These are phyloP conservation scores for Spinus olivaceus DNA, from an alignment of 2,797 vertebrate species.

Conservation along the genomic window DNA sequence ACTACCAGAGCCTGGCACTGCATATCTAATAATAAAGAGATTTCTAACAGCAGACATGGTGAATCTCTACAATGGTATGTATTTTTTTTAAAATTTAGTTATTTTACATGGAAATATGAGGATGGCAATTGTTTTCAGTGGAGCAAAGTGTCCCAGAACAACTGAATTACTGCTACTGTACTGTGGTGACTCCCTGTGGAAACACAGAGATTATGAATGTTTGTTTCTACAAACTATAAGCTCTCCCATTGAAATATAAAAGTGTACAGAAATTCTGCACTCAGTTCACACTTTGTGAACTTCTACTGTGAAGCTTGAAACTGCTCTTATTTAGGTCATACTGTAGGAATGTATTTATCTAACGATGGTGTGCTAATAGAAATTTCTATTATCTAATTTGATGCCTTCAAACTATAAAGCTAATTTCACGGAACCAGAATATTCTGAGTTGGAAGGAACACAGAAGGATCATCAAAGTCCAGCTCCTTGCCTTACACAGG, in stretches of 20 bases:
- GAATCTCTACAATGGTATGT: slow-evolving; percentile 65
- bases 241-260: not conserved
- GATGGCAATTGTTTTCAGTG: not conserved
- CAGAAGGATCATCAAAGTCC: not conserved
- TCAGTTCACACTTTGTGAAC: not conserved
- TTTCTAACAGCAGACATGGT: slow-evolving; percentile 69
- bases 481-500: not conserved
- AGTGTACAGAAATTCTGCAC: not conserved
- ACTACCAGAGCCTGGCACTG: slow-evolving; percentile 83
- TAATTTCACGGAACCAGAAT: not conserved
- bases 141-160: not conserved
- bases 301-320: not conserved
- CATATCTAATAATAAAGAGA: slow-evolving; percentile 89
- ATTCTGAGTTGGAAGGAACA: not conserved
- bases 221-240: not conserved
- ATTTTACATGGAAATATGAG: not conserved
- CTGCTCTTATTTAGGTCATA: not conserved
- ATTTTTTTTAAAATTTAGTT: not conserved
- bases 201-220: not conserved
- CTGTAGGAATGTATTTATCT: not conserved
- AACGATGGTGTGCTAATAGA: not conserved
- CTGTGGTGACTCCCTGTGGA: not conserved
- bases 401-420: not conserved
- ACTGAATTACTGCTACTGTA: not conserved
- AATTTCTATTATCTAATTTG: not conserved